Base-by-base conservation (phyloP, 2,888 invertebrate genomes). In the Stratiomys singularior region DNA sequence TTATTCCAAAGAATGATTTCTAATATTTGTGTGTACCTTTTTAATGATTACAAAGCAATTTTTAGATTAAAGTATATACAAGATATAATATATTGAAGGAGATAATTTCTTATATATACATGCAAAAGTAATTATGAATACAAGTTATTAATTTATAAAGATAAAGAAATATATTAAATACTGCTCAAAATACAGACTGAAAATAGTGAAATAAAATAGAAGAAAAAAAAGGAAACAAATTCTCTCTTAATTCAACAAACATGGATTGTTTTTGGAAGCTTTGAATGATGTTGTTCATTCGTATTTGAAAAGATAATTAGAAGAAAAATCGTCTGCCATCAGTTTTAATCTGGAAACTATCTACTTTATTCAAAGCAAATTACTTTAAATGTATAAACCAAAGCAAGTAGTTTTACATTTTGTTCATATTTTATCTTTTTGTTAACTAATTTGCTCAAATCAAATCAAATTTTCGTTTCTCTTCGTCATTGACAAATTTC, bases 1-100 rank as follows among this genome's bases (percentile, higher is more conserved):
- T 60, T n/a, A 60, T 74, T 58, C 74, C 58, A 74, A 74, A 74
- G 74, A 74, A 60, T 58, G 15, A 74, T 74, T 74, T 58, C n/a
- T 60, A 74, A 74, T 74, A 74, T 60, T 71, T 58, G 47, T 25
- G 47, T 47, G 69, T 69, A 69, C 69, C 69, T 69, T 69, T 46
- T 25, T 47, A 46, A 47, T 69, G 13, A 69, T 25, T 69, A 69
- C 46, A 69, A 69, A 69, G 69, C 69, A 69, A 47, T 69, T 46
- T 69, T 66, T 66, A 66, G 30, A 71, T 1, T 21, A 47, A 71
- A 21, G 25, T 66, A 66, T 66, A 66, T 30, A 66, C 23, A 66
- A 21, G n/a, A 30, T 58, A 58, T 27, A 27, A 72, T 69, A 69
- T 37, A 5, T 44, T 23, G 11, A 44, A 46, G 21, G 21, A 69